phyloP scores from a whole-genome alignment of 2,888 invertebrate genomes.

The Melanchra persicariae region DNA sequence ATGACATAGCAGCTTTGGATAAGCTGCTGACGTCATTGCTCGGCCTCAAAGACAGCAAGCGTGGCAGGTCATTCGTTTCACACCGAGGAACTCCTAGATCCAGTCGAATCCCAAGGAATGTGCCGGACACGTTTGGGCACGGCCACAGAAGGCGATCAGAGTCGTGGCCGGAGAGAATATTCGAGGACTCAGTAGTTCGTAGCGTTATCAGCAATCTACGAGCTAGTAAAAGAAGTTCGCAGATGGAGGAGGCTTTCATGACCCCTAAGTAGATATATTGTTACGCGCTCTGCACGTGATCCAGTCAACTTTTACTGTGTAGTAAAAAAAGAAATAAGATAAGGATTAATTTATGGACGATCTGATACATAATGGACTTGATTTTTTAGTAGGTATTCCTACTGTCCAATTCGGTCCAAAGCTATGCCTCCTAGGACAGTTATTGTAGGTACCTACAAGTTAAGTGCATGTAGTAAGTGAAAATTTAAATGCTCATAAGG shows the following conservation, averaged over 20 bases:
- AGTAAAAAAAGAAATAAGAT: not conserved
- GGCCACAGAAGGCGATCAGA: constrained; percentile 77
- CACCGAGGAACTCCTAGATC: constrained; percentile 81
- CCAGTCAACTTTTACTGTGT: not conserved
- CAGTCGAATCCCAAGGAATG: constrained; percentile 78
- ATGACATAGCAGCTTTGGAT: constrained; percentile 92
- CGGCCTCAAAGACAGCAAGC: constrained; percentile 83
- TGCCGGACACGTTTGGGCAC: constrained; percentile 64
- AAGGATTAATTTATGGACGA: not conserved
- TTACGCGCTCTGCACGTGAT: not conserved
- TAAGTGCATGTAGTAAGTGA: too few relatives aligned
- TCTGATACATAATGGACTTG: not conserved
- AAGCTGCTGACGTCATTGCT: constrained; percentile 92
- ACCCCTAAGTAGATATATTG: constrained; percentile 79
- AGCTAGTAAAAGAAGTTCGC: constrained; percentile 78
- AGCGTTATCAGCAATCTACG: constrained; percentile 84
- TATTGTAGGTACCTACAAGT: too few relatives aligned
- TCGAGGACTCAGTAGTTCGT: constrained; percentile 84
- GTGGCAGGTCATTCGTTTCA: constrained; percentile 80
- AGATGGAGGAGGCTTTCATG: constrained; percentile 83
- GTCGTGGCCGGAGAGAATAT: constrained; percentile 87
- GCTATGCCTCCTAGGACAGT: not conserved
- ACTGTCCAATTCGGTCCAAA: not conserved
- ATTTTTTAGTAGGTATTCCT: not conserved
- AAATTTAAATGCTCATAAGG: not conserved